Base-by-base conservation (phyloP, 2,113 vertebrate species). In the Lota lota region DNA sequence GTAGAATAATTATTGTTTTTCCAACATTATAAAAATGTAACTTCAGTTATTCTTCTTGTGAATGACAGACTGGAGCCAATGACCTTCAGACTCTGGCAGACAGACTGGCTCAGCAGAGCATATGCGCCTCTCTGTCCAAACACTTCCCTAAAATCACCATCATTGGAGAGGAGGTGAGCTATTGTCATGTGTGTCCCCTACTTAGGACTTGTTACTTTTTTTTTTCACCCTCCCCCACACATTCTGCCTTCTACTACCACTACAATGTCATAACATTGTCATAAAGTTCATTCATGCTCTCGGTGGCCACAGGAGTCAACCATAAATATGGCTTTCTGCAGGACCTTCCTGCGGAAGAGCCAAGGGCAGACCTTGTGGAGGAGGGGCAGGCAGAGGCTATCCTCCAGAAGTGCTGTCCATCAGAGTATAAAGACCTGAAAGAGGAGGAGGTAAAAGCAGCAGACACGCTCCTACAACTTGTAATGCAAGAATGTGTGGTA, bases 71-170 rank as follows among this genome's bases (percentile, higher is more conserved):
- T 0, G 94, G 95, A 33, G 93, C 90, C 24, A 91, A 93, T 73
- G 97, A 99, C 88, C 85, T 99, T 79, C 96, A 99, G 91, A 99
- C 97, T 11, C 92, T 95, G 83, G 97, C 97, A 2, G 97, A 99
- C 82, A 89, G 96, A 22, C 72, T 98, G 64, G 96, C 92, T 11
- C 97, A 99, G 79, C 92, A 94, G 88, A 98, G 96, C 82, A 96
- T 99, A 51, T 98, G 95, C 76, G 90, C 95, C 0, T 99, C 96
- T 3, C 83, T 99, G 77, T 93, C 93, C 57, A 92, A 88, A 68
- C 91, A 85, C 50, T 99, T 98, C 79, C 96, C 97, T 0, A 94
- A 93, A 72, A 60, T 97, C 59, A 98, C 96, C 60, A 96, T 99
- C 70, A 98, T 99, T 56, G 97, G 95, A 67, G 97, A 99, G 84